Conservation (phyloP, 1,140 invertebrate genomes). For the Rhopalosiphum padi region DNA sequence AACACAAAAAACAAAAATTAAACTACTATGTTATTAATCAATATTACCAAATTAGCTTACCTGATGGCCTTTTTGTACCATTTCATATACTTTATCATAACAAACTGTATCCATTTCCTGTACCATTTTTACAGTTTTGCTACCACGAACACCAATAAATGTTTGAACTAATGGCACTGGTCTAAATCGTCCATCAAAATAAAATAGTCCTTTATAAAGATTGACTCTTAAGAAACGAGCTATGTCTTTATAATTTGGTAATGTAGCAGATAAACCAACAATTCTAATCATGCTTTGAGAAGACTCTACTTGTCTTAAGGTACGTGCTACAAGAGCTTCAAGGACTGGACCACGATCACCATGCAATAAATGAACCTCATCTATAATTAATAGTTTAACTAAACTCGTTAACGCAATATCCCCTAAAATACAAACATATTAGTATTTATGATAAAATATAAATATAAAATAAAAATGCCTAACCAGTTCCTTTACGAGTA, state of each 20-base stretch:
- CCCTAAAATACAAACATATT: slow-evolving; percentile 66
- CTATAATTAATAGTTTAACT: slow-evolving; percentile 95
- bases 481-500: slow-evolving; percentile 85
- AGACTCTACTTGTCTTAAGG: slow-evolving; percentile 91
- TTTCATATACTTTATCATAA: slow-evolving; percentile 90
- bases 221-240: slow-evolving; percentile 94
- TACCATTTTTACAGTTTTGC: slow-evolving; percentile 78
- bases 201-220: slow-evolving; percentile 91
- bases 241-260: slow-evolving; percentile 98
- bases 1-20: slow-evolving; percentile 36
- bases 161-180: slow-evolving; percentile 93
- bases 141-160: slow-evolving; percentile 89
- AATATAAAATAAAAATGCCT: slow-evolving; percentile 53
- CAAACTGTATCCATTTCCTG: slow-evolving; percentile 91
- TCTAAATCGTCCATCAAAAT: slow-evolving; percentile 95
- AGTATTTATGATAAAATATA: neutral
- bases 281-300: slow-evolving; percentile 97
- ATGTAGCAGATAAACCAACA: slow-evolving; percentile 95
- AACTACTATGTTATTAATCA: neutral
- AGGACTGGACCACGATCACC: slow-evolving; percentile 97
- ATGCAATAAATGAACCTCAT: slow-evolving; percentile 98
- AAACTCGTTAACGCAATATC: slow-evolving; percentile 90
- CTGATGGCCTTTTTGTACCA: slow-evolving; percentile 90
- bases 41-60: slow-evolving; percentile 62
- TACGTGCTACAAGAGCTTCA: slow-evolving; percentile 95